phyloP scores from a whole-genome alignment of 2,797 vertebrate genomes.

The Bucorvus abyssinicus region DNA sequence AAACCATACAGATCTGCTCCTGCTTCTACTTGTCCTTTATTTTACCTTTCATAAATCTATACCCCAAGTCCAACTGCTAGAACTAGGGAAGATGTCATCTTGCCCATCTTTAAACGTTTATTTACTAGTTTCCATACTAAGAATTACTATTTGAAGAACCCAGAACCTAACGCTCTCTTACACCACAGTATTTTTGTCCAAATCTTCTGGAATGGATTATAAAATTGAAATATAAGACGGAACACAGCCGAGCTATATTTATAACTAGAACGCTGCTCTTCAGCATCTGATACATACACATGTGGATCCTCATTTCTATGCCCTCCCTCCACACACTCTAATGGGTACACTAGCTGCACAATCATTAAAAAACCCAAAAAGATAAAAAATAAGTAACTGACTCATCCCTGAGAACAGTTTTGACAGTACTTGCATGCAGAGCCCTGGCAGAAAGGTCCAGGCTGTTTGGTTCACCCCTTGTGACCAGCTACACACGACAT shows the following conservation, averaged over 20 bases:
- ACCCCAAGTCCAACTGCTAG: constrained; percentile 6
- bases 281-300: constrained; percentile 59
- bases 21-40: constrained; percentile 46
- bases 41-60: constrained; percentile 58
- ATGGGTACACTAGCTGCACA: constrained; percentile 35
- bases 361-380: not conserved
- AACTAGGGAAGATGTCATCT: constrained; percentile 40
- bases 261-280: constrained; percentile 36
- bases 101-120: constrained; percentile 35
- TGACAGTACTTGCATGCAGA: constrained; percentile 44
- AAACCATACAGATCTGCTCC: constrained; percentile 14
- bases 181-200: constrained; percentile 55
- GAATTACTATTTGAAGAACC: constrained; percentile 60
- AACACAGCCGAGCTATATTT: constrained; percentile 52
- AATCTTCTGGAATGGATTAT: constrained; percentile 60
- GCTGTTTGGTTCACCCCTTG: not conserved
- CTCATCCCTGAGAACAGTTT: constrained; percentile 50
- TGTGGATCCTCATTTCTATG: constrained; percentile 60
- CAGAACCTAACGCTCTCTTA: constrained; percentile 40
- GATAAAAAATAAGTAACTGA: not conserved
- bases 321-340: constrained; percentile 28
- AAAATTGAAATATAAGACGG: constrained; percentile 67
- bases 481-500: not conserved
- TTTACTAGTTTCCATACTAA: constrained; percentile 49
- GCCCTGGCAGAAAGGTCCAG: constrained; percentile 8